phyloP scores from a whole-genome alignment of 2,888 invertebrate species.

The Euproctis similis region DNA sequence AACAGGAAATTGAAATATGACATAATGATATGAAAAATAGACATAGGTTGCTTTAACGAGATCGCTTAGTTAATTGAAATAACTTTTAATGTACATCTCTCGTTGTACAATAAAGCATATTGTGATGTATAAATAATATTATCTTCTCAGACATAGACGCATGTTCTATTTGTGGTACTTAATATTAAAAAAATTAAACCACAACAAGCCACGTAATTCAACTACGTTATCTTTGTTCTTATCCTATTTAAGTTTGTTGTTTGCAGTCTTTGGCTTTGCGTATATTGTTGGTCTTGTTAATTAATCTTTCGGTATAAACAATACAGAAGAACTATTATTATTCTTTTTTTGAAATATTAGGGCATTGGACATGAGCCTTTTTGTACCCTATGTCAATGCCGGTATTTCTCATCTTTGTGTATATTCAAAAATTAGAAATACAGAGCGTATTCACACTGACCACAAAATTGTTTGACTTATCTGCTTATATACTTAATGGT shows the following conservation, averaged over 20 bases:
- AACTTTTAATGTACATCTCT: too few relatives aligned
- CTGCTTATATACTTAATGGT: constrained; percentile 18
- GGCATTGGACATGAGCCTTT: too few relatives aligned
- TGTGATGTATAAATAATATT: too few relatives aligned
- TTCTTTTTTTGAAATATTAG: too few relatives aligned
- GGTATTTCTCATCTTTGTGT: background rate
- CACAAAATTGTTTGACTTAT: constrained; percentile 15
- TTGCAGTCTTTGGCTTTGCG: constrained; percentile 42
- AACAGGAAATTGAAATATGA: too few relatives aligned
- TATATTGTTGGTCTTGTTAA: constrained; percentile 64
- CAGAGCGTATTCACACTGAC: constrained; percentile 7
- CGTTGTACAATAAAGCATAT: too few relatives aligned
- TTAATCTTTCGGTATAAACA: constrained; percentile 68
- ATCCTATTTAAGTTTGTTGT: constrained; percentile 36
- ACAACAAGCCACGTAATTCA: constrained; percentile 37
- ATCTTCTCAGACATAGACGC: too few relatives aligned
- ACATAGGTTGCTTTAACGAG: too few relatives aligned
- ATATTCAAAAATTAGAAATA: constrained; percentile 5
- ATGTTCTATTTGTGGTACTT: too few relatives aligned
- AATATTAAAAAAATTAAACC: constrained; percentile 31
- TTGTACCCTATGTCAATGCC: background rate
- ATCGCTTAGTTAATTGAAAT: too few relatives aligned
- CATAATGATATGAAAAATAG: too few relatives aligned
- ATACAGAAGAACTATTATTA: too few relatives aligned
- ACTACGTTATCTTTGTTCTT: constrained; percentile 43